Base-by-base conservation (phyloP, 2,888 invertebrate species). In the Galerucella nymphaeae region DNA sequence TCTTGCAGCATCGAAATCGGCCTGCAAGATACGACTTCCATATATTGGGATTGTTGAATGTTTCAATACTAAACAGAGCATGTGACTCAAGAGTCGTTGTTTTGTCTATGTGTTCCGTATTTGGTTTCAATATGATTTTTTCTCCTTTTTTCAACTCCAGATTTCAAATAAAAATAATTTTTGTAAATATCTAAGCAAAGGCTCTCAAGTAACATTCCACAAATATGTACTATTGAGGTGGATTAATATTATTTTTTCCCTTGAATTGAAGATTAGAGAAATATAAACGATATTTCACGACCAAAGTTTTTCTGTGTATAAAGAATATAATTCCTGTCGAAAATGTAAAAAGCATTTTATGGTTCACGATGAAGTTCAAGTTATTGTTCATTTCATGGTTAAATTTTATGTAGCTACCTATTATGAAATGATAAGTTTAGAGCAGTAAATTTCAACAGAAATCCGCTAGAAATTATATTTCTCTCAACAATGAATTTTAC, bases 311-410 rank as follows among this genome's bases (percentile, higher is more conserved):
- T 11, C 23, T 58, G 23, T 58, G 30, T 58, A 58, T 9, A 53
- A 30, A 30, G 14, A 20, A 2, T 14, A 23, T 18, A 57, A 58
- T 58, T 30, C n/a, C 30, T 55, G 42, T 42, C 67, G 45, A 67
- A 67, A 67, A 67, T 59, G 59, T 59, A 30, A 23, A 45, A 48
- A 42, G 61, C 6, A 67, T 67, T 67, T 67, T 67, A 67, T 61
- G 67, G 67, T 18, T 59, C 23, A 3, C 23, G 41, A 30, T 66
- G 38, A 66, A 23, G 16, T 45, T 66, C 45, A 9, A 66, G 66
- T 66, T 66, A 18, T 55, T 66, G 58, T 66, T 58, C 45, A 48
- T 58, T 66, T 66, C 23, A 66, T 66, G 30, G 48, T 38, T 23
- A 14, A 23, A 59, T 48, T 58, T 59, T 67, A 59, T 18, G 58